A percentile compares a stretch with the other conserved stretches of the same genome.
Evolutionary conservation across 2,797 vertebrate genomes (phyloP).

Genomic region (Malurus splendens): DNA sequence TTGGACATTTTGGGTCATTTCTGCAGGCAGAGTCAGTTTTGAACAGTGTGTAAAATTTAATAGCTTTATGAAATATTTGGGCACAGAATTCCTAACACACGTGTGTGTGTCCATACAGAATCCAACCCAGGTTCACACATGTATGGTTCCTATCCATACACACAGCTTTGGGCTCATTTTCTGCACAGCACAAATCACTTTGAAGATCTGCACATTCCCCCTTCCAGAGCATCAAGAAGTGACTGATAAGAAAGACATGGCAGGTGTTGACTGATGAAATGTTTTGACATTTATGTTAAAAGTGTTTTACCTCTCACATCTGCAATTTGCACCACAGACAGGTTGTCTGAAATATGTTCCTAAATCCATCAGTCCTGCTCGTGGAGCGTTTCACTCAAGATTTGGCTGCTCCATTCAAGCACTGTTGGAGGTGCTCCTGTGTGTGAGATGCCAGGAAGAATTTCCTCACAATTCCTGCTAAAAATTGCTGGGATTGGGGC

Average conservation of each 20-base stretch:
- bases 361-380: background rate
- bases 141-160: fast-evolving
- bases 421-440: background rate
- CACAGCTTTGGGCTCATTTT: background rate
- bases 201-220: slow-evolving; percentile 46
- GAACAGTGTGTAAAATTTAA: slow-evolving; percentile 59
- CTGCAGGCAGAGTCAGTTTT: slow-evolving; percentile 50
- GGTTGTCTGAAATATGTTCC: background rate
- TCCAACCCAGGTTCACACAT: background rate
- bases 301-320: slow-evolving; percentile 24
- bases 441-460: background rate
- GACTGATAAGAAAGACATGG: background rate
- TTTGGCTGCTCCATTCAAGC: background rate
- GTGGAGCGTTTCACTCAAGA: background rate
- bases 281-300: background rate
- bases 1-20: slow-evolving; percentile 2
- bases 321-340: slow-evolving; percentile 14
- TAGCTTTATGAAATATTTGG: slow-evolving; percentile 54
- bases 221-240: background rate
- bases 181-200: slow-evolving; percentile 49
- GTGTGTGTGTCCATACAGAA: fast-evolving
- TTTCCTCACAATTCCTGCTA: background rate
- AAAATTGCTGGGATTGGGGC: background rate
- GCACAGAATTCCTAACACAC: background rate
- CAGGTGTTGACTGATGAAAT: background rate